A percentile compares a stretch with the other conserved stretches of the same genome.
Evolutionary conservation across 2,888 invertebrate genomes (phyloP).

Genomic region (Poecilus cupreus): DNA sequence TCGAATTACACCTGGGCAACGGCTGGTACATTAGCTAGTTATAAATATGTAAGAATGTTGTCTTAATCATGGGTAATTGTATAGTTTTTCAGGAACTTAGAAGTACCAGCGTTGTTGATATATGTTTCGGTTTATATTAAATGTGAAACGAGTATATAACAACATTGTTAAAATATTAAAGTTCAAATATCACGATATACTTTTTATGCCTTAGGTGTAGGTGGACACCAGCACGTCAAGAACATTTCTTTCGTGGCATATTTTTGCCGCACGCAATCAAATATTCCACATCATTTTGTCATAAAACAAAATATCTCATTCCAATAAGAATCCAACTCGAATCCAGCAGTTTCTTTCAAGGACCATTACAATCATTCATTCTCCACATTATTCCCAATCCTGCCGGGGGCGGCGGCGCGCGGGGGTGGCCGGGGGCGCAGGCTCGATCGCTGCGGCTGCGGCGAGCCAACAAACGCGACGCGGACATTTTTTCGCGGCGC

Average conservation of each 20-base stretch:
- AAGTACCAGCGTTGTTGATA: no score
- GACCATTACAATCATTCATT: slow-evolving; percentile 41
- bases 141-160: no score
- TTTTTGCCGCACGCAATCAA: not conserved
- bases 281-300: slow-evolving; percentile 13
- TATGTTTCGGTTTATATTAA: no score
- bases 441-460: not conserved
- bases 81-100: no score
- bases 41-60: no score
- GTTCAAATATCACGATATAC: no score
- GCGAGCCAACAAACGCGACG: not conserved
- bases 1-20: no score
- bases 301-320: slow-evolving; percentile 38
- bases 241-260: not conserved
- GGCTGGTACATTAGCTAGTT: no score
- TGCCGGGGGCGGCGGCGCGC: not conserved
- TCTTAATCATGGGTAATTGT: no score
- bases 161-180: no score
- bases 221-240: no score
- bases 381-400: slow-evolving; percentile 33
- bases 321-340: not conserved
- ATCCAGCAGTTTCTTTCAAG: slow-evolving; percentile 19
- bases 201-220: no score
- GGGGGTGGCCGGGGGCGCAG: not conserved
- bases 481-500: slow-evolving; percentile 36